Evolutionary conservation across 2,113 vertebrate species (phyloP), one percentile per base, ranked within the genome.

Genomic region (Oryzias woworae): DNA sequence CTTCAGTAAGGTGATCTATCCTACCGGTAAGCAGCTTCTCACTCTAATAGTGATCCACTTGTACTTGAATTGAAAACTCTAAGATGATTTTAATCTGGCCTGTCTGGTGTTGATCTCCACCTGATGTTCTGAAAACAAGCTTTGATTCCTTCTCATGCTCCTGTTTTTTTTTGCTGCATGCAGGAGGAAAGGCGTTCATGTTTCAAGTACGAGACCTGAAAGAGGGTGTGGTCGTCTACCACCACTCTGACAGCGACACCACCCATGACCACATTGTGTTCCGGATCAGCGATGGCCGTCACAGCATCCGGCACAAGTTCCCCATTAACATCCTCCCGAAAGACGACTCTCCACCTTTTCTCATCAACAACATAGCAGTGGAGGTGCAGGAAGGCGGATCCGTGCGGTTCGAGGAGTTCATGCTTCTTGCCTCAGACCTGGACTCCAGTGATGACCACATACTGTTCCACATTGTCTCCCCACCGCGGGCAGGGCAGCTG

Each of bases 161-260:
- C 4, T 12, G 2, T 36, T 36, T 31, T 43, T 41, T 63, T 16
- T 31, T 5, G 24, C 12, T 46, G 4, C 7, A 14, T 53, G 7
- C 87, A 94, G 93, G 93, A 59, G 86, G 86, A 60, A 93, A 93
- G 85, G 93, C 84, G 28, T 94, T 95, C 62, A 82, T 93, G 85
- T 93, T 94, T 24, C 50, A 81, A 14, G 89, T 95, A 58, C 82
- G 80, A 71, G 91, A 88, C 85, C 89, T 87, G 56, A 82, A 62
- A 43, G 84, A 92, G 47, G 84, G 89, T 28, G 66, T 69, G 59
- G 88, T 89, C 36, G 62, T 66, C 63, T 94, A 92, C 75, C 91
- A 92, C 23, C 92, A 92, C 7, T 83, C 92, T 0, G 90, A 91
- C 62, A 92, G 80, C 20, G 91, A 92, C 83, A 88, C 87, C 86